Evolutionary conservation across 23 tunicate genomes (phyloP), one percentile per base, ranked within the genome.

Genomic region (Botrylloides violaceus): DNA sequence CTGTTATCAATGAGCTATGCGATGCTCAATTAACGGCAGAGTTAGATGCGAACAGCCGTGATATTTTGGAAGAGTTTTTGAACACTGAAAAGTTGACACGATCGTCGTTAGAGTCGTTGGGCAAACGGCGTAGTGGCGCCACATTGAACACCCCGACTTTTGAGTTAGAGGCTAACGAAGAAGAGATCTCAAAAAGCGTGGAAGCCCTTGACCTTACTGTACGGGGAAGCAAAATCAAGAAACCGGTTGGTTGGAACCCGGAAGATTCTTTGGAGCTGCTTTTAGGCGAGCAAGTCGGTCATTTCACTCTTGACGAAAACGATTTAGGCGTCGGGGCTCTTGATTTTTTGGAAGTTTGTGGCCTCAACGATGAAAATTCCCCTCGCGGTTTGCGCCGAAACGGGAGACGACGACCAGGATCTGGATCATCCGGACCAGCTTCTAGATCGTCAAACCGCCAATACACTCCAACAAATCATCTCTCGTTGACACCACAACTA

Each of bases 231-330:
- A 85, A 83, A 35, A 78, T 83, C 58, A 82, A 76, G 23, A 68
- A 81, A 7, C 83, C 97, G 12, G 59, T 60, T 9, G 53, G 75
- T 38, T 90, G 97, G 90, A 66, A 49, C 20, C 82, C 90, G 4
- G 79, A 53, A 23, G 48, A 65, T 35, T n/a, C 83, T 19, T 34
- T 90, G 23, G 90, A 90, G 15, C 70, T 47, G 20, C 55, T 90
- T n/a, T 58, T 90, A 1, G 58, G 90, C 66, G 97, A 90, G 55
- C 84, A 83, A 29, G 77, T 82, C 61, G 86, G 75, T 59, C 78
- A 81, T 34, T 31, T 70, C 4, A 19, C 29, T n/a, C 29, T 33
- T 21, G 39, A 29, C 61, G 58, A 72, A 28, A 33, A 22, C 3
- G 57, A 43, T 19, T 37, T 68, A 58, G 58, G 74, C 15, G 57